Base-by-base conservation (phyloP, 2,888 invertebrate species). In the Apamea sordens region DNA sequence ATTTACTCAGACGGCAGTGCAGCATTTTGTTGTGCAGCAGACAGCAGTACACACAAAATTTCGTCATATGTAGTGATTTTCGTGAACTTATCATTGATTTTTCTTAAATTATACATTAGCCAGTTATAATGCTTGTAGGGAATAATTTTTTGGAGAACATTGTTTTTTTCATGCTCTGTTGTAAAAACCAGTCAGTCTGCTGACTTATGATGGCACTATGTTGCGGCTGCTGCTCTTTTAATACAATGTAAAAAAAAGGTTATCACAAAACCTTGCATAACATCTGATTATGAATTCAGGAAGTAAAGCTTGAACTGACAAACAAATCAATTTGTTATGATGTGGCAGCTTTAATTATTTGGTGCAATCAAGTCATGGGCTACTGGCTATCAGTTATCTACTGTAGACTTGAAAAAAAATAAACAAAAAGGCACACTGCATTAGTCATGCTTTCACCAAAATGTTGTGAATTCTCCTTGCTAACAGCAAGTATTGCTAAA, bases 371-470 rank as follows among this genome's bases (percentile, higher is more conserved):
- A 74, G 86, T 86, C 78, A 77, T 61, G 83, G 75, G 15, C 83
- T 61, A 83, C 21, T 83, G 77, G 18, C 24, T 71, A 41, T 18
- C 72, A 69, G 64, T 70, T 72, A 72, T 32, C 63, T 44, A 64
- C 44, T 15, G 50, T 53, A 61, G 59, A 71, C 41, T 75, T 82
- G 63, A 73, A 50, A 77, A 76, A 82, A 53, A 86, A 44, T 32
- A 73, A 82, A 76, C 64, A 83, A 78, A 79, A 71, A 63, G 32
- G 68, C 15, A 67, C 21, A 70, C 36, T 36, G 73, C n/a, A 79
- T 86, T 85, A 75, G 87, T 74, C 74, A 84, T 65, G 72, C 87
- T 85, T 85, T 85, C 85, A 79, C 87, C 67, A 50, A 78, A 65
- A 28, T 59, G 72, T 63, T 83, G 69, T 36, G 24, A 82, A 13